Evolutionary conservation across 64 coral and sea anemone species (phyloP), one percentile per base, ranked within the genome.

Genomic region (Orbicella faveolata): DNA sequence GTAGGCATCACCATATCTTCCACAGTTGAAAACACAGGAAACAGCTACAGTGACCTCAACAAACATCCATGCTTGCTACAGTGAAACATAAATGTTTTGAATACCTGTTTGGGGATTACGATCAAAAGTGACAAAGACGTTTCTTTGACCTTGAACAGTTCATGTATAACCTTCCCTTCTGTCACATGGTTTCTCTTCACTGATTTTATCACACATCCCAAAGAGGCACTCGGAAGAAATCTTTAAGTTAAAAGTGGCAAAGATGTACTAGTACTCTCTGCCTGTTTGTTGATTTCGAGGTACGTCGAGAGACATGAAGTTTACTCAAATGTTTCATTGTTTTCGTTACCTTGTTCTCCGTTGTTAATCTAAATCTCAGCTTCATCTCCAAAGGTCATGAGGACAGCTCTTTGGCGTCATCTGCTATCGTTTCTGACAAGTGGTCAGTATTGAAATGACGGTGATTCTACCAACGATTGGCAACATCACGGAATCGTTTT

Each of bases 361-460:
- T 44, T 85, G 65, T 72, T 85, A 85, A 85, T 85, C 82, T 65
- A 85, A 85, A 85, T 85, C 82, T 85, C 65, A 85, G 82, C 72
- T 85, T 85, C 82, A 85, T 72, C 82, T 85, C 23, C 13, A 85
- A 72, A 73, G 82, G 82, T 85, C 82, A 85, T 26, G 41, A 52
- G 65, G 82, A 85, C 82, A 85, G 19, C 82, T 85, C 68, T 85
- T 85, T 85, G 82, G 82, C 82, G 82, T 85, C 82, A 73, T 85
- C 44, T 85, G n/a, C 82, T 85, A 85, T 85, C 82, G 23, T 72
- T 72, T 85, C 44, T 85, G 82, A 85, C 82, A 85, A 85, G 82
- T 85, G 82, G 82, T 69, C 64, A 70, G 36, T 26, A 85, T 85
- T 85, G 64, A 52, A 39, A 85, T 85, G 82, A 52, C 82, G 51